Base-by-base conservation (phyloP, 2,888 invertebrate species). In the Phanerotoma sp. region DNA sequence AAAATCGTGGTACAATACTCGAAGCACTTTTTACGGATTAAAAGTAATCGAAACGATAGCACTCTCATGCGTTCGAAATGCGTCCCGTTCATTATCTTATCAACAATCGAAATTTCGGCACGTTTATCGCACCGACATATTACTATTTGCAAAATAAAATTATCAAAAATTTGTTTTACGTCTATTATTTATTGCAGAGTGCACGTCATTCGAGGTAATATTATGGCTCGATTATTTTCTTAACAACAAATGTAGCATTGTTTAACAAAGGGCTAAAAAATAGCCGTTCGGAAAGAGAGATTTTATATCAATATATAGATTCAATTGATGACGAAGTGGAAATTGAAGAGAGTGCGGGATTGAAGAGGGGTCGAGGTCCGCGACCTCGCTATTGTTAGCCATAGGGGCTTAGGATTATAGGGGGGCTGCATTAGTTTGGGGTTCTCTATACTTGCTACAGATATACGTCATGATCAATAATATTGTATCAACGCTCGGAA, bases 381-480 rank as follows among this genome's bases (percentile, higher is more conserved):
- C 66, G 68, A 69, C 66, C 65, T 65, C 59, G 65, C 65, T 9
- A 72, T 73, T 73, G 73, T 72, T 69, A 64, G 57, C 56, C 62
- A 64, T 64, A 69, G 66, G 70, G 71, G 71, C 61, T 67, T 63
- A 58, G 67, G 66, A 70, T 68, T 65, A 67, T 65, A 62, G 63
- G 65, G 64, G 69, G 66, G 62, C 58, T 61, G 41, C 38, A 46
- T 46, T 52, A 57, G 60, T 63, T 63, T 63, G 61, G 63, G 68
- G 65, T 66, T 62, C 67, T 63, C 63, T 61, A 56, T 46, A 65
- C 57, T 63, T 53, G 25, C 63, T 61, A 67, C 67, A 65, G 69
- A 73, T 71, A n/a, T n/a, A 65, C 63, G 60, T 63, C 61, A 64
- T 73, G 72, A 73, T 73, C 73, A 70, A 72, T 73, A 73, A 70